These are phyloP conservation scores for Gobiocypris rarus DNA, from an alignment of 2,113 vertebrate species.

Conservation along the genomic window DNA sequence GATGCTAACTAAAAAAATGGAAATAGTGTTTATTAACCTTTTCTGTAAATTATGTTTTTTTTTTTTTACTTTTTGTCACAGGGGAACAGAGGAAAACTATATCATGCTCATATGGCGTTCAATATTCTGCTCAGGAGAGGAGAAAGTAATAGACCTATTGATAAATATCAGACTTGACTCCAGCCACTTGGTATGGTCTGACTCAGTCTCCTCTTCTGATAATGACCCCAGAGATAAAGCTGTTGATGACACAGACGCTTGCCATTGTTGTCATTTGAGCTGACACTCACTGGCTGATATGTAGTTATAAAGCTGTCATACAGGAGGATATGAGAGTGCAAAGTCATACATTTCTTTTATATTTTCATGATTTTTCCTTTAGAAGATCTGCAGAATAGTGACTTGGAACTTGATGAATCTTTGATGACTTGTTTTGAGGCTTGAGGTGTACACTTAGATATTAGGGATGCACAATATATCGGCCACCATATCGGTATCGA, in stretches of 20 bases:
- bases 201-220: slow-evolving; percentile 27
- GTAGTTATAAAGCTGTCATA: slow-evolving; percentile 12
- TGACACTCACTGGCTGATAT: slow-evolving; percentile 37
- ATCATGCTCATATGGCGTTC: background rate
- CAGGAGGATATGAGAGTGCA: background rate
- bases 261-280: slow-evolving; percentile 47
- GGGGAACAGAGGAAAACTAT: background rate
- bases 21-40: background rate
- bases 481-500: too few species aligned
- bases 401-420: background rate
- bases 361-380: background rate
- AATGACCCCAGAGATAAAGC: slow-evolving; percentile 38
- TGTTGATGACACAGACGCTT: slow-evolving; percentile 43
- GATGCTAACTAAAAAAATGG: background rate
- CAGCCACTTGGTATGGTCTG: slow-evolving; percentile 31
- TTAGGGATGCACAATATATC: too few species aligned
- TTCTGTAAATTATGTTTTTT: background rate
- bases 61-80: background rate
- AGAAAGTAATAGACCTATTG: background rate
- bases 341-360: background rate
- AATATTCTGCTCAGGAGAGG: background rate
- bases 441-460: background rate
- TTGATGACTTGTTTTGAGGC: background rate
- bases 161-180: slow-evolving; percentile 29
- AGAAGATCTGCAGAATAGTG: background rate